Conservation (phyloP, 2,888 invertebrate genomes). For the Teleiodes luculella region DNA sequence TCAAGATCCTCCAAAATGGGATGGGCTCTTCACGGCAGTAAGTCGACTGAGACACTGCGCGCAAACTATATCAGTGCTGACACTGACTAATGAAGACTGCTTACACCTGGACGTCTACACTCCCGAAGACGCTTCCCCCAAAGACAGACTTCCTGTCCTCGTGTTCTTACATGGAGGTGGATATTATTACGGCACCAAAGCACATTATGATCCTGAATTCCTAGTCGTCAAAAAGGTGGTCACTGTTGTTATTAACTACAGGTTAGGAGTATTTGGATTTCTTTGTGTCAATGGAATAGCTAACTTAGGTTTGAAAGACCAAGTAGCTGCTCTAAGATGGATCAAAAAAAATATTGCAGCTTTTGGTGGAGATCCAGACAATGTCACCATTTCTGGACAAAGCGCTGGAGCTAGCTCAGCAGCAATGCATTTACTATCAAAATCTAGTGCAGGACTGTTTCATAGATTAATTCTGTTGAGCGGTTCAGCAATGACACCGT, state of each 20-base stretch:
- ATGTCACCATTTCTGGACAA: constrained; percentile 64
- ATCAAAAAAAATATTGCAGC: constrained; percentile 56
- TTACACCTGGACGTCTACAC: constrained; percentile 57
- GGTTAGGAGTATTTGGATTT: constrained; percentile 63
- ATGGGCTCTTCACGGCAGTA: constrained; percentile 48
- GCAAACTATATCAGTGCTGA: constrained; percentile 44
- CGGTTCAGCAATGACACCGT: constrained; percentile 54
- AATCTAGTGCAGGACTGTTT: constrained; percentile 53
- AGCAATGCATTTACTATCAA: constrained; percentile 59
- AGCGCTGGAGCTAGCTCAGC: constrained; percentile 64
- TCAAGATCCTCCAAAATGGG: constrained; percentile 47
- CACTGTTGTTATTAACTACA: constrained; percentile 59
- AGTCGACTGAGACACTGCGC: constrained; percentile 48
- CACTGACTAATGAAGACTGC: constrained; percentile 57
- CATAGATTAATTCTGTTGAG: constrained; percentile 65
- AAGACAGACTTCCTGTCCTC: constrained; percentile 50
- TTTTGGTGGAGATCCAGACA: constrained; percentile 68
- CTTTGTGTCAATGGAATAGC: constrained; percentile 57
- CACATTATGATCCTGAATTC: constrained; percentile 63
- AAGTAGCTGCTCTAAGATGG: constrained; percentile 65
- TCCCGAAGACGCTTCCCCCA: constrained; percentile 36
- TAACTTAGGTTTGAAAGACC: constrained; percentile 65
- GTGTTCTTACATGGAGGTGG: constrained; percentile 67
- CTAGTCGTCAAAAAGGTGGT: constrained; percentile 57
- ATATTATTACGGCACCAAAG: constrained; percentile 64